These are phyloP conservation scores for Zosterops pallidus DNA, from an alignment of 2,113 vertebrate species.

Conservation along the genomic window DNA sequence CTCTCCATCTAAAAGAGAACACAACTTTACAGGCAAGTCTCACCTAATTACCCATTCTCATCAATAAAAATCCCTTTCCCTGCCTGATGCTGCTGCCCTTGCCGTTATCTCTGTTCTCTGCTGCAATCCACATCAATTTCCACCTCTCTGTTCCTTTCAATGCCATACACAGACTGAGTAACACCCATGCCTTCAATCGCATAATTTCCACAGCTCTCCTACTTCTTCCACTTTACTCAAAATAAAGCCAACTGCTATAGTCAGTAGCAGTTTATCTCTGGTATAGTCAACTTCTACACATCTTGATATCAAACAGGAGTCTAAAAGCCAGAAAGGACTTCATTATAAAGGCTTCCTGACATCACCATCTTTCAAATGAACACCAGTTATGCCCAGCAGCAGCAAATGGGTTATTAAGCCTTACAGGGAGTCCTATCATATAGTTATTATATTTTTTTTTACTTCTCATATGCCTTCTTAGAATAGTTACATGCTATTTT, in stretches of 20 bases:
- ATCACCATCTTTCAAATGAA: background rate
- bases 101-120: background rate
- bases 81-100: background rate
- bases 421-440: background rate
- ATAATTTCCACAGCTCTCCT: background rate
- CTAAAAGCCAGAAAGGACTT: background rate
- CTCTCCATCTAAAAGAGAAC: background rate
- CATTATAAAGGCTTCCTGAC: background rate
- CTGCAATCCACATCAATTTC: background rate
- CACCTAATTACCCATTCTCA: background rate
- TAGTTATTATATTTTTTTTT: background rate
- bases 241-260: background rate
- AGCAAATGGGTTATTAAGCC: background rate
- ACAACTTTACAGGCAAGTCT: background rate
- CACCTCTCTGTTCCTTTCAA: background rate
- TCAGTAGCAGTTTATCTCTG: background rate
- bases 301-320: background rate
- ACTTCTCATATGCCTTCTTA: background rate
- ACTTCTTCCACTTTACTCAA: background rate
- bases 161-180: background rate
- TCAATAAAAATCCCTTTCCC: background rate
- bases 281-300: background rate
- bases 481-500: background rate
- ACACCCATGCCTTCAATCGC: background rate
- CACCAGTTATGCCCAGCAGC: background rate